phyloP scores from a whole-genome alignment of 2,113 vertebrate genomes.

The Sciurus niger region DNA sequence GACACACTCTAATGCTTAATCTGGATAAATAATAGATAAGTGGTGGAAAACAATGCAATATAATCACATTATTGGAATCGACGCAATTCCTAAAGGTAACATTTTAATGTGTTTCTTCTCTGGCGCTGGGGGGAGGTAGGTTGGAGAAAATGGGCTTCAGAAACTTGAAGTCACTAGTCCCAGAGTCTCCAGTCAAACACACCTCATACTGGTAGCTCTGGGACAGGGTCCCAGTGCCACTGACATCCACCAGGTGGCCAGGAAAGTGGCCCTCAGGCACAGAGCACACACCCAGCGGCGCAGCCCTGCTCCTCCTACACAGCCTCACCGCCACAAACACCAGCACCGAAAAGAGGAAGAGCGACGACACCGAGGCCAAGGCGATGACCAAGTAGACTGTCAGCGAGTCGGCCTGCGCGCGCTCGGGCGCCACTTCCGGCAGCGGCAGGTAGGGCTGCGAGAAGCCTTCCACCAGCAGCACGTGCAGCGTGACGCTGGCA shows the following conservation, averaged over 20 bases:
- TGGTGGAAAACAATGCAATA: too few relatives aligned
- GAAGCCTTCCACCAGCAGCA: not conserved
- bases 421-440: too few relatives aligned
- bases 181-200: not conserved
- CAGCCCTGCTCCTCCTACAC: not conserved
- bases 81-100: not conserved
- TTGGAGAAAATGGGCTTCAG: constrained; percentile 88
- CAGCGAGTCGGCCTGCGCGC: too few relatives aligned
- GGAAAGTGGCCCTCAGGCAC: not conserved
- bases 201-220: constrained; percentile 72
- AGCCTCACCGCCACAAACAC: not conserved
- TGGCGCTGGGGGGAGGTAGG: not conserved
- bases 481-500: not conserved
- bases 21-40: too few relatives aligned
- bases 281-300: not conserved
- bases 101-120: not conserved
- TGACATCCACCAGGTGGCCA: not conserved
- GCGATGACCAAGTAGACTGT: too few relatives aligned
- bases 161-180: constrained; percentile 88
- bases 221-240: not conserved
- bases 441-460: not conserved
- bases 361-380: too few relatives aligned
- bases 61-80: not conserved
- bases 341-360: too few relatives aligned
- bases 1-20: not conserved